phyloP scores from a whole-genome alignment of 2,113 vertebrate genomes.

The Platysternon megacephalum region DNA sequence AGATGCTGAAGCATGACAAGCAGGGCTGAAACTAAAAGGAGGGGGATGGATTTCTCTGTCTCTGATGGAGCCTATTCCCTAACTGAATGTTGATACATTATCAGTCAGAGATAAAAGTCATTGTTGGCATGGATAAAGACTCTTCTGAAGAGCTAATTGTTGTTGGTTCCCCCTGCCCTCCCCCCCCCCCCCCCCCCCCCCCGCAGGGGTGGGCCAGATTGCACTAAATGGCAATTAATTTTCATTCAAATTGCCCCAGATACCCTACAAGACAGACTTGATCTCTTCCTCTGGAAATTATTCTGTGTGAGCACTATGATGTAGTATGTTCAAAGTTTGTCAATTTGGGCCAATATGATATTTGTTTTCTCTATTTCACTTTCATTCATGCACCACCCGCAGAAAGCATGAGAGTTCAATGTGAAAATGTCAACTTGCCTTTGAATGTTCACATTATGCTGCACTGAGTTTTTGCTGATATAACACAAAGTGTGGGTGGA shows the following conservation, averaged over 20 bases:
- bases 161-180: not conserved
- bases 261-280: conserved; percentile 19
- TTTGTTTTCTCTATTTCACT: not conserved
- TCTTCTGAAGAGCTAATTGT: not conserved
- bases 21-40: not conserved
- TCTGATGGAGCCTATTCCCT: conserved; percentile 32
- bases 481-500: not conserved
- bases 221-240: conserved; percentile 49
- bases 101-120: conserved; percentile 32
- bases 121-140: conserved; percentile 4
- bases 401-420: not conserved
- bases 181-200: too few relatives aligned
- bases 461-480: not conserved
- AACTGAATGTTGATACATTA: not conserved
- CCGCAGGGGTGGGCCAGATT: not conserved
- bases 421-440: not conserved
- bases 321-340: not conserved
- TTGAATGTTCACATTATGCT: not conserved
- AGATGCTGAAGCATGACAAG: not conserved
- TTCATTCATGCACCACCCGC: not conserved
- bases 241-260: not conserved
- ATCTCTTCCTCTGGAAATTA: conserved; percentile 11
- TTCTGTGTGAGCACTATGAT: not conserved
- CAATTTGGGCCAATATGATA: not conserved
- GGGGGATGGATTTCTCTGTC: conserved; percentile 7